Percentiles rank a stretch among this genome's conserved stretches.
These are phyloP conservation scores for Dicyrtoma fusca DNA, from an alignment of 2,888 invertebrate species.

Conservation along the genomic window DNA sequence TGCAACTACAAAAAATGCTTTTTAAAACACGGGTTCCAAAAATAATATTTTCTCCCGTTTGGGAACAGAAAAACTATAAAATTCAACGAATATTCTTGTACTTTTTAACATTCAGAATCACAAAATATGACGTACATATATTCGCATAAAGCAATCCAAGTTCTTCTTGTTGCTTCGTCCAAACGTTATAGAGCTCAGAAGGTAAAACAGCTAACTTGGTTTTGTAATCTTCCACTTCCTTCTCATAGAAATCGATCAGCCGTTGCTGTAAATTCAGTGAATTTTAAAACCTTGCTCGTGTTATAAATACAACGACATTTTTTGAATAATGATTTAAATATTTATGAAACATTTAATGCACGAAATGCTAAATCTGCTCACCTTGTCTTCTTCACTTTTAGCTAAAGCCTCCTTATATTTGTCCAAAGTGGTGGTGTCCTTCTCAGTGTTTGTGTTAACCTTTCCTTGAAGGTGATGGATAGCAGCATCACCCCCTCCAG, in stretches of 20 bases:
- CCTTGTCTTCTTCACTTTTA: constrained; percentile 31
- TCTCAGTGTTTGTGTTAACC: too few species aligned
- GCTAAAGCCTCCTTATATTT: constrained; percentile 23
- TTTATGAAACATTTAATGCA: neutral
- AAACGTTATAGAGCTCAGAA: constrained; percentile 43
- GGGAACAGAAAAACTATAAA: too few species aligned
- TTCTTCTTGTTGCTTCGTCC: constrained; percentile 48
- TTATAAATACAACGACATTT: neutral
- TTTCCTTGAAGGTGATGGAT: neutral
- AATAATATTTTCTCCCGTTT: too few species aligned
- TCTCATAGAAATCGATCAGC: constrained; percentile 43
- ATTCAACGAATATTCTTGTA: too few species aligned
- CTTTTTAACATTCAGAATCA: too few species aligned
- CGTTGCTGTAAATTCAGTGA: constrained; percentile 32
- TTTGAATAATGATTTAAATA: neutral
- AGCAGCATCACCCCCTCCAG: constrained; percentile 12
- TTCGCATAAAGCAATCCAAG: constrained; percentile 19
- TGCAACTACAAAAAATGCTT: too few species aligned
- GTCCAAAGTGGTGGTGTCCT: neutral
- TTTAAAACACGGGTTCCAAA: too few species aligned
- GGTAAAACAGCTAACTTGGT: constrained; percentile 45
- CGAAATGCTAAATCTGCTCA: too few species aligned
- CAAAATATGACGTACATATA: neutral
- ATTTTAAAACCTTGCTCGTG: neutral
- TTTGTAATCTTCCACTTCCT: constrained; percentile 46